Evolutionary conservation across 2,797 vertebrate species (phyloP).

Genomic region (Thamnophis elegans): DNA sequence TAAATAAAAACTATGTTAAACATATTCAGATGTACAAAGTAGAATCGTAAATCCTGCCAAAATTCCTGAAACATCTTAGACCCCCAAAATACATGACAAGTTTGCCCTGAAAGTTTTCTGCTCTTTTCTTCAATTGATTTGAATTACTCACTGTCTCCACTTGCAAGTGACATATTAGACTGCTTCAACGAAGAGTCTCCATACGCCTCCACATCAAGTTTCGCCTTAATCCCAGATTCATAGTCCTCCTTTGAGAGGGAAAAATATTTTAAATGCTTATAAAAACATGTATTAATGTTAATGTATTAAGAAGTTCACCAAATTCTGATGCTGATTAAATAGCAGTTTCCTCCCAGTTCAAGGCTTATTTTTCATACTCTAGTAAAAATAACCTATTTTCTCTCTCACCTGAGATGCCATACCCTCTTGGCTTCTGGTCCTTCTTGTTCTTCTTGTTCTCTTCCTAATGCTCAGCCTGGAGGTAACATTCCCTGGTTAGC

Average conservation of each 20-base stretch:
- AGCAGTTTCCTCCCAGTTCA: neutral
- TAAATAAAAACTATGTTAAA: neutral
- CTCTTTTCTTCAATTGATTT: neutral
- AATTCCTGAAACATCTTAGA: neutral
- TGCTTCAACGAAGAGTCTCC: conserved; percentile 15
- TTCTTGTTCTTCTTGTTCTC: neutral
- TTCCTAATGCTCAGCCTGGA: conserved; percentile 4
- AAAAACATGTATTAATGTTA: neutral
- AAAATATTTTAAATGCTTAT: neutral
- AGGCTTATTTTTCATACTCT: neutral
- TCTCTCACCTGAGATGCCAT: conserved; percentile 12
- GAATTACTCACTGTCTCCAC: conserved; percentile 33
- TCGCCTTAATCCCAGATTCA: conserved; percentile 16
- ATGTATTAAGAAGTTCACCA: neutral
- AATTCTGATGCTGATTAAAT: neutral
- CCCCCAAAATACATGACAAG: too few species aligned
- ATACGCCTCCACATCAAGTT: conserved; percentile 18
- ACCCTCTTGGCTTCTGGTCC: neutral
- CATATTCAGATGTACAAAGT: neutral
- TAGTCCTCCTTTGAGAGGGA: conserved; percentile 24
- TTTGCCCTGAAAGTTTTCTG: neutral
- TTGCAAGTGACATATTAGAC: conserved; percentile 10
- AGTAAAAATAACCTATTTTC: neutral
- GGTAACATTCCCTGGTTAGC: conserved; percentile 24
- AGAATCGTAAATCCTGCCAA: neutral